These are phyloP conservation scores for Ciconia nigra DNA, from an alignment of 2,797 vertebrate genomes.

Conservation along the genomic window DNA sequence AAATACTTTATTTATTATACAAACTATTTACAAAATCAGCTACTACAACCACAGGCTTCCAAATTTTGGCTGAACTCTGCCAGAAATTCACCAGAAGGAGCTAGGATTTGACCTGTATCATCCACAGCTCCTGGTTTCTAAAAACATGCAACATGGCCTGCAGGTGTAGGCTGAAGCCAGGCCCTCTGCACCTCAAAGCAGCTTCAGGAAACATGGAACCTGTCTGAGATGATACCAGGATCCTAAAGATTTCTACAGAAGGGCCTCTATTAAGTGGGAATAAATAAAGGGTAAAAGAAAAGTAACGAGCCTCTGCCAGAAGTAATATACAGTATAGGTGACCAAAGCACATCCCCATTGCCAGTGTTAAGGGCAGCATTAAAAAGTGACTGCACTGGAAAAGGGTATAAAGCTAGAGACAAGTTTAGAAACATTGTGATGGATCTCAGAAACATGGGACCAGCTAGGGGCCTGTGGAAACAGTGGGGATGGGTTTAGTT, in stretches of 20 bases:
- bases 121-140: constrained; percentile 46
- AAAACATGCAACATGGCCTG: constrained; percentile 31
- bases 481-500: background rate
- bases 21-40: constrained; percentile 78
- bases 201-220: constrained; percentile 10
- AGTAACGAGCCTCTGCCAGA: constrained; percentile 25
- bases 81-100: constrained; percentile 38
- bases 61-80: constrained; percentile 44
- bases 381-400: background rate
- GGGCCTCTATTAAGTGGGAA: constrained; percentile 26
- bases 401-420: constrained; percentile 2
- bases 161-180: background rate
- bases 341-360: constrained; percentile 36
- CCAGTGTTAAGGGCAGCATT: constrained; percentile 8
- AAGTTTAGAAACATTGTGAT: background rate
- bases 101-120: constrained; percentile 8
- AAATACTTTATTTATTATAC: constrained; percentile 77
- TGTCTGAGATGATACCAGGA: background rate
- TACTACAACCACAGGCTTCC: constrained; percentile 61
- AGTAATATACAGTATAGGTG: background rate
- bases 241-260: constrained; percentile 22
- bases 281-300: constrained; percentile 63
- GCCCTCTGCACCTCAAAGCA: background rate
- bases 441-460: background rate
- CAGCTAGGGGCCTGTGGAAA: background rate